Base-by-base conservation (phyloP, 2,797 vertebrate genomes). In the Pipistrellus pipistrellus region DNA sequence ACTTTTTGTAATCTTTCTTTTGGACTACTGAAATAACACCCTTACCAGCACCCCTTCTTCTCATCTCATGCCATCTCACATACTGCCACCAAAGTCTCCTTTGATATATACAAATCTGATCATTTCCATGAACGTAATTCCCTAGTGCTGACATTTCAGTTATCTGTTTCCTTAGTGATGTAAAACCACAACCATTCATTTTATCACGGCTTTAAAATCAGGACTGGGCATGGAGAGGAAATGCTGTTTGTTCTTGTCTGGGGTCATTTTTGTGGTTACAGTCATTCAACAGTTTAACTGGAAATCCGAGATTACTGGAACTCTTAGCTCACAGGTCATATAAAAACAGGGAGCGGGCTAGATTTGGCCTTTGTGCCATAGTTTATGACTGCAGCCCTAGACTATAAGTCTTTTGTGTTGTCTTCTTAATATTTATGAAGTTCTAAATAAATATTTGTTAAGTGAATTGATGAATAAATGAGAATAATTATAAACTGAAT, bases 401-500 rank as follows among this genome's bases (percentile, higher is more conserved):
- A 84, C 21, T 75, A 20, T 41, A 77, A 77, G 8, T 15, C 14
- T 84, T n/a, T 78, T 46, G 8, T 87, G 44, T 83, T 77, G 2
- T 68, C 48, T 48, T 77, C 44, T 90, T 84, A 72, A 11, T 35
- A 44, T 91, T 88, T 84, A 84, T 17, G 51, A 84, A 51, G 21
- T 51, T 84, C 62, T 27, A 46, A 66, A 83, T 68, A 66, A 84
- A 11, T 68, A 41, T 76, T 59, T 38, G 76, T n/a, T 69, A 21
- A 88, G 41, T 62, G n/a, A 38, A 77, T 78, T 76, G 85, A 25
- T 64, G 46, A 82, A 64, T 41, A 91, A 57, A 32, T 91, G 17
- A 84, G 51, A 68, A 84, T 66, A 80, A 85, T 3, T 64, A 38
- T n/a, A 75, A 38, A 88, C 4, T 69, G 44, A 64, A 78, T 80